phyloP scores from a whole-genome alignment of 2,888 invertebrate genomes.

The Tenthredo mesomela region DNA sequence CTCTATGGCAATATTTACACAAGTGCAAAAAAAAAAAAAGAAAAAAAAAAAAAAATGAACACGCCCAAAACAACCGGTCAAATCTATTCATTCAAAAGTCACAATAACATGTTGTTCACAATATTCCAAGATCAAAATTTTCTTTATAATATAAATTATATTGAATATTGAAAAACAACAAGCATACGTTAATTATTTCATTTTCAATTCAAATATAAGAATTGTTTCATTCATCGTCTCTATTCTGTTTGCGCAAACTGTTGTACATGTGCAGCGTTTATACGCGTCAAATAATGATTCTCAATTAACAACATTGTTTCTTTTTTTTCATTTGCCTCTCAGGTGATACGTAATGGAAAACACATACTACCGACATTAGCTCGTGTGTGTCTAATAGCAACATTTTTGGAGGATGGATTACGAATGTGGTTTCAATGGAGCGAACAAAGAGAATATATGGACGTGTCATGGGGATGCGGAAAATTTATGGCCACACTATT shows the following conservation, averaged over 20 bases:
- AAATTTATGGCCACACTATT: constrained; percentile 96
- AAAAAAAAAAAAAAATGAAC: not conserved
- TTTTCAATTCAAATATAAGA: not conserved
- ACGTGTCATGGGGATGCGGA: constrained; percentile 98
- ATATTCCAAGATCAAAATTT: not conserved
- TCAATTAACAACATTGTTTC: not conserved
- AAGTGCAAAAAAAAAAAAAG: not conserved
- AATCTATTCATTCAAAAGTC: not conserved
- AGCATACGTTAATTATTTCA: not conserved
- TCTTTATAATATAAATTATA: too few species aligned
- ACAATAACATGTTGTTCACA: not conserved
- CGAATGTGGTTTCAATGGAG: constrained; percentile 99
- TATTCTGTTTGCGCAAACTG: not conserved
- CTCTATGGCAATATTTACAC: not conserved
- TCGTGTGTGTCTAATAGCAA: constrained; percentile 97
- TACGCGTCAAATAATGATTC: not conserved
- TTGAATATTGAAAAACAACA: not conserved
- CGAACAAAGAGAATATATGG: constrained; percentile 98
- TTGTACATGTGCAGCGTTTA: not conserved
- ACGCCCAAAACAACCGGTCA: not conserved
- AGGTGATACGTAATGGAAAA: constrained; percentile 96
- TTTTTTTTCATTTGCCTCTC: constrained; percentile 59
- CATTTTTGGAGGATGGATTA: constrained; percentile 99
- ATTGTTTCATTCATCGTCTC: not conserved
- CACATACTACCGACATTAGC: constrained; percentile 96